These are phyloP conservation scores for Gallinago stenura DNA, from an alignment of 2,797 vertebrate species.

Conservation along the genomic window DNA sequence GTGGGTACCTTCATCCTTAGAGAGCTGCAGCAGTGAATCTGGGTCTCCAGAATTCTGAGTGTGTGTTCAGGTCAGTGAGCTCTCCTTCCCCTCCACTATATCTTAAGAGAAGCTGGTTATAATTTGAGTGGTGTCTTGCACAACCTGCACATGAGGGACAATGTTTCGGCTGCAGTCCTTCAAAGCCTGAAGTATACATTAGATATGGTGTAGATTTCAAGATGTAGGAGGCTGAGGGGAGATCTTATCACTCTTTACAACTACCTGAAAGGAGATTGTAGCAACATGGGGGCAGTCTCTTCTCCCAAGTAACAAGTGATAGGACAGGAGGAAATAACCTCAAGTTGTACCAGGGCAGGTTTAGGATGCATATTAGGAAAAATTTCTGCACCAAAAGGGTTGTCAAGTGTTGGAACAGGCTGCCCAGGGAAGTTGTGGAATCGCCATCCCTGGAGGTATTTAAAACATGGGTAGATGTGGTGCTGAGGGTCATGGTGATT, in stretches of 20 bases:
- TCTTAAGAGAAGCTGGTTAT: background rate
- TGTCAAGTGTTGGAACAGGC: background rate
- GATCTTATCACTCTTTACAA: background rate
- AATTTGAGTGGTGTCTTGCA: no score
- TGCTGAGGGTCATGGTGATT: background rate
- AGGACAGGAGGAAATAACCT: background rate
- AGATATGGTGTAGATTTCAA: rapidly evolving
- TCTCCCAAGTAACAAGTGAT: background rate
- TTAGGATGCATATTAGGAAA: background rate
- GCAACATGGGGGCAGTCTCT: background rate
- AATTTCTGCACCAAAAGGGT: background rate
- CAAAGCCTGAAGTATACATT: background rate
- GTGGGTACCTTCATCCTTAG: rapidly evolving
- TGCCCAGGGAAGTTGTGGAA: background rate
- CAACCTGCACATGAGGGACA: rapidly evolving
- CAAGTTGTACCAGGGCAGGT: background rate
- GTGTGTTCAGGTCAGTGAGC: rapidly evolving
- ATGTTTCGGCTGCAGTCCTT: background rate
- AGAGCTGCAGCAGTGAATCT: rapidly evolving
- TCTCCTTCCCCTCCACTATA: rapidly evolving
- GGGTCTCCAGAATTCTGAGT: rapidly evolving
- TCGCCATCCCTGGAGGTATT: background rate
- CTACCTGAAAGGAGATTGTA: background rate
- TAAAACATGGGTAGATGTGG: background rate
- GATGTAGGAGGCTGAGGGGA: background rate